These are phyloP conservation scores for Leucoma salicis DNA, from an alignment of 2,888 invertebrate genomes.

Conservation along the genomic window DNA sequence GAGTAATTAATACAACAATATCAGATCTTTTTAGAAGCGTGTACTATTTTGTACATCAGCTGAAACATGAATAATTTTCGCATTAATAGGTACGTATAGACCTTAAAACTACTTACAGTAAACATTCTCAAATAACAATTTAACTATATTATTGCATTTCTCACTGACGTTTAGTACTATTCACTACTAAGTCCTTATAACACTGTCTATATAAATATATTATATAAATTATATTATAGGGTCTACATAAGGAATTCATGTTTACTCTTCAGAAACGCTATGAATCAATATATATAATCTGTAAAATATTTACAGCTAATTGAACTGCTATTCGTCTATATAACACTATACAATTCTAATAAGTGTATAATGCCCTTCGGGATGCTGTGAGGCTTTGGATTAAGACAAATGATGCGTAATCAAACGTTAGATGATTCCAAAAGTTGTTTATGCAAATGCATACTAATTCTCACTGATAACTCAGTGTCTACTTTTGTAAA, in stretches of 20 bases:
- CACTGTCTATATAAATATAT: conserved; percentile 10
- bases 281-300: background rate
- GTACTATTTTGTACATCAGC: conserved; percentile 15
- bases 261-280: background rate
- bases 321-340: too few relatives aligned
- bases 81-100: conserved; percentile 23
- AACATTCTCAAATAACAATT: conserved; percentile 45
- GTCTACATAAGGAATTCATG: conserved; percentile 8
- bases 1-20: background rate
- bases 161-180: conserved; percentile 53
- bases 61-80: conserved; percentile 22
- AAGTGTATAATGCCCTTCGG: too few relatives aligned
- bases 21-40: background rate
- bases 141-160: conserved; percentile 70
- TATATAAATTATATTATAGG: conserved; percentile 10
- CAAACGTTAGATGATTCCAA: too few relatives aligned
- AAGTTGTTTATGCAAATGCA: too few relatives aligned
- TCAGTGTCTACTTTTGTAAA: too few relatives aligned
- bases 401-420: too few relatives aligned
- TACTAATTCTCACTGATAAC: too few relatives aligned
- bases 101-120: conserved; percentile 41
- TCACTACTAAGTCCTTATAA: conserved; percentile 18
- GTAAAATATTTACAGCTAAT: background rate
- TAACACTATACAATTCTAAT: too few relatives aligned
- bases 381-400: too few relatives aligned